These are phyloP conservation scores for Argya squamiceps DNA, from an alignment of 2,797 vertebrate genomes.

Conservation along the genomic window DNA sequence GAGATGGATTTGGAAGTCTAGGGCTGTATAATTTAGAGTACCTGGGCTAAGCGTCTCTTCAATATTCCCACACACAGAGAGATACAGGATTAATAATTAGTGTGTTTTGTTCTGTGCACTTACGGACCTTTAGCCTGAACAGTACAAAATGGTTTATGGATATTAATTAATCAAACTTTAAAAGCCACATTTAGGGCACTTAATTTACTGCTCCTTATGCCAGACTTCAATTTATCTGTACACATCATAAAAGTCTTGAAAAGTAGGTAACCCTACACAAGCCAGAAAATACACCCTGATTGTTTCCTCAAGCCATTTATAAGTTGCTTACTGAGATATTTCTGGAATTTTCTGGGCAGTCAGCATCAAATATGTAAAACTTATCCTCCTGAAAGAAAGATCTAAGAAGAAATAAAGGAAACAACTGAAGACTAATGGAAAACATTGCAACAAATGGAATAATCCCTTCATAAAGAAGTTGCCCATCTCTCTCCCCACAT, in stretches of 20 bases:
- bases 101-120: background rate
- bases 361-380: background rate
- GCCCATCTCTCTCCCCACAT: background rate
- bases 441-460: background rate
- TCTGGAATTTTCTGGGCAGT: background rate
- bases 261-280: background rate
- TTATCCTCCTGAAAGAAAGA: background rate
- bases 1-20: background rate
- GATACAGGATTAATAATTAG: background rate
- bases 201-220: background rate
- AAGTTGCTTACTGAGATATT: background rate
- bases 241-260: background rate
- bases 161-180: constrained; percentile 28
- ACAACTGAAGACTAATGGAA: background rate
- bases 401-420: background rate
- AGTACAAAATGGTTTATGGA: background rate
- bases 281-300: background rate
- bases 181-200: background rate
- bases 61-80: background rate
- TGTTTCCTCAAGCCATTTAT: background rate
- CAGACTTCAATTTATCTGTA: background rate
- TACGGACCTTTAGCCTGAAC: background rate
- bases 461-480: background rate
- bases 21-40: background rate
- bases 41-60: background rate